Percentiles rank a stretch among this genome's conserved stretches.
Evolutionary conservation across 1,140 invertebrate species (phyloP).

Genomic region (Kradibia gibbosae): DNA sequence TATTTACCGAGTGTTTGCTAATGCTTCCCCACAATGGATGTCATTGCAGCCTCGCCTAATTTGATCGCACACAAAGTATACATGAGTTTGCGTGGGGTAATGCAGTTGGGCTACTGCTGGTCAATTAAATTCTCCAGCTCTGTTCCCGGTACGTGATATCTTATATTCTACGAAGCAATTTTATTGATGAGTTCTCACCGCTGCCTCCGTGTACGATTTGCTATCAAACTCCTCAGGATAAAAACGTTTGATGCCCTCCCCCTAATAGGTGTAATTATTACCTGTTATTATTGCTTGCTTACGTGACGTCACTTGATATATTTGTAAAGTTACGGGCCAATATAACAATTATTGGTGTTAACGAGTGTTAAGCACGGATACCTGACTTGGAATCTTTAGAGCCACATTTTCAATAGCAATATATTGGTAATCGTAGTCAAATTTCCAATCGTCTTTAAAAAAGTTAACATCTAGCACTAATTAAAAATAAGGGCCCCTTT

Average conservation of each 20-base stretch:
- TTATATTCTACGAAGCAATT: conserved; percentile 50
- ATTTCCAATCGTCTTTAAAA: too few relatives aligned
- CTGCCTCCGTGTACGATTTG: neutral
- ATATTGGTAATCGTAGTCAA: neutral
- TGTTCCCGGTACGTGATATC: neutral
- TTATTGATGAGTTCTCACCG: conserved; percentile 56
- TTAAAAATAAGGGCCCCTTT: too few relatives aligned
- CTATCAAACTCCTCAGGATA: neutral
- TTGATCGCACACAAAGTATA: neutral
- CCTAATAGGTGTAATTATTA: conserved; percentile 57
- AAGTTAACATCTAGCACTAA: too few relatives aligned
- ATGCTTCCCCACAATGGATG: neutral
- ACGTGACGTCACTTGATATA: conserved; percentile 52
- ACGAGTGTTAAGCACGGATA: neutral
- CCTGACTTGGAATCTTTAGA: neutral
- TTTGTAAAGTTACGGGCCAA: conserved; percentile 52
- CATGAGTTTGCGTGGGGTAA: neutral
- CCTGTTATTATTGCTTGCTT: conserved; percentile 59
- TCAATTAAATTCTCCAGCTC: conserved; percentile 30
- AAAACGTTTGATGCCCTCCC: neutral
- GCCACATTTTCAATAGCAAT: neutral
- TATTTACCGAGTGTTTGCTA: conserved; percentile 3
- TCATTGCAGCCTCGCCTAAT: conserved; percentile 12
- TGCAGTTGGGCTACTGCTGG: neutral
- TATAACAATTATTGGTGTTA: conserved; percentile 42